Evolutionary conservation across 1,140 invertebrate species (phyloP), one percentile per base, ranked within the genome.

Genomic region (Drosophila simulans): DNA sequence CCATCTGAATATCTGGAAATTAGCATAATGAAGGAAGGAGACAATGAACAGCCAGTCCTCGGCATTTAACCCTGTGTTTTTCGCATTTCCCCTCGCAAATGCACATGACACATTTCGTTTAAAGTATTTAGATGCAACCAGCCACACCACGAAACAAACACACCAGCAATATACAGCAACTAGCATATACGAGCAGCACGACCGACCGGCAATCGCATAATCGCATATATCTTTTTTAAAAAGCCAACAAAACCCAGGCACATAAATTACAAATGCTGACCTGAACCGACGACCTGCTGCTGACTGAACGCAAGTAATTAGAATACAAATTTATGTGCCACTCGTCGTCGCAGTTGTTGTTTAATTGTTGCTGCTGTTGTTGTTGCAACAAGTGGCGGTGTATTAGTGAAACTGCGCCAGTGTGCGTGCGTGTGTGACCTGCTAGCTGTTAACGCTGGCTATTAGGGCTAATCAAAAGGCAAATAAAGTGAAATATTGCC

Each of bases 401-500:
- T 58, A 34, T 51, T 51, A 34, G 48, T 51, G 27, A 4, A 34
- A 34, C 8, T 15, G n/a, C n/a, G 69, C 34, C 8, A 64, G 73
- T 48, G 75, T 58, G 74, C 52, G 59, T 45, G 43, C 43, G 20
- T 22, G 20, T 31, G 40, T 53, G 64, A 68, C 64, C 64, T 68
- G 60, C 46, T 68, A 40, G 65, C 22, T 75, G 65, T 72, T 77
- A 66, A 57, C 66, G 48, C 69, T 54, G 66, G 84, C 84, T 80
- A 89, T 88, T 88, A 89, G 72, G 81, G 80, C 84, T 84, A 89
- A 88, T 88, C 84, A 88, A 88, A 88, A 80, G 72, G 76, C 80
- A 83, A 88, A 89, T 88, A 88, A 88, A 88, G 72, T 80, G 63
- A 78, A 78, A 77, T 81, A 81, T 77, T 77, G 72, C 51, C 42